Evolutionary conservation across 2,797 vertebrate genomes (phyloP), one percentile per base, ranked within the genome.

Genomic region (Manis crassicaudata): DNA sequence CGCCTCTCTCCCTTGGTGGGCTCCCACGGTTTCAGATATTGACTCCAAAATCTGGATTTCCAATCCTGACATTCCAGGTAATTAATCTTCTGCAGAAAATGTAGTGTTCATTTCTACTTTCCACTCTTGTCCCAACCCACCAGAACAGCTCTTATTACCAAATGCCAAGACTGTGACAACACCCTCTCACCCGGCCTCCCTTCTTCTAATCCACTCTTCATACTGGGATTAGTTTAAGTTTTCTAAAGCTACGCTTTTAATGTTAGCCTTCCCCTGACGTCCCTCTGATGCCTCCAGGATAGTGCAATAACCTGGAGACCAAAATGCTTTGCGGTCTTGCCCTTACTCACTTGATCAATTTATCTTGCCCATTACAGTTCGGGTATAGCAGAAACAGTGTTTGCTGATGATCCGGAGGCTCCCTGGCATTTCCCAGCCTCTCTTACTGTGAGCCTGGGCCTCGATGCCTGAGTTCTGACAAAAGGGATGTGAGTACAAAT

Each of bases 41-140:
- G 60, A 89, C 20, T 75, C 65, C 58, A 32, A 63, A 43, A 54
- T 91, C 82, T 86, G 88, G 63, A 82, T 90, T 96, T 88, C 37
- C 20, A 54, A 29, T 95, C n/a, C n/a, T 52, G 67, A n/a, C 82
- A 4, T 60, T 88, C 72, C 46, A 12, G 52, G 50, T 76, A 46
- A 90, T 80, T 80, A 87, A 84, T 90, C 90, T 58, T 86, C 84
- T 58, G 25, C 54, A 88, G 76, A 92, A 92, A 80, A 84, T 46
- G 46, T 52, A 70, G 58, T 4, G 23, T 58, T 56, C 25, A 50
- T 43, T 14, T 23, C 52, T 43, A 46, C 56, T 75, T 60, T 82
- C 54, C 70, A 62, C 37, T 68, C 40, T 35, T 79, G 20, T 92
- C 37, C 27, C 25, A 8, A 27, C 14, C 5, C 54, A n/a, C 4